phyloP scores from a whole-genome alignment of 2,797 vertebrate genomes.

The Spea hammondii region DNA sequence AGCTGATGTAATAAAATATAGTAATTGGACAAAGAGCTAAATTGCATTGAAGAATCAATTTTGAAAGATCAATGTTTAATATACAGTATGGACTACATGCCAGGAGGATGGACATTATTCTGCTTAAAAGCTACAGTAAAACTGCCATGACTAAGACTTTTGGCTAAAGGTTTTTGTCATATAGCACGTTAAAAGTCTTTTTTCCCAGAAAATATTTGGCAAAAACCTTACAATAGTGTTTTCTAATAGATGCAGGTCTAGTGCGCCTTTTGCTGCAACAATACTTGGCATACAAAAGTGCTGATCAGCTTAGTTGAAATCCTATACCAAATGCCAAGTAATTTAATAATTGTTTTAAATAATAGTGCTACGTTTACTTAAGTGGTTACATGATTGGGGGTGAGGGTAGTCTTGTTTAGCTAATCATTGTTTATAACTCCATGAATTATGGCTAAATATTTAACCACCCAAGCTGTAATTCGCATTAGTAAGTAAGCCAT shows the following conservation, averaged over 20 bases:
- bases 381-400: too few species aligned
- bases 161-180: slow-evolving; percentile 28
- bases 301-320: slow-evolving; percentile 23
- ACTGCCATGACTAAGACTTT: slow-evolving; percentile 46
- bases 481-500: too few species aligned
- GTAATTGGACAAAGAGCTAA: slow-evolving; percentile 38
- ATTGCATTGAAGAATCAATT: slow-evolving; percentile 40
- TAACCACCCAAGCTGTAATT: too few species aligned
- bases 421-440: too few species aligned
- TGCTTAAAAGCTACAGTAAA: slow-evolving; percentile 49
- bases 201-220: slow-evolving; percentile 34
- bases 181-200: slow-evolving; percentile 39
- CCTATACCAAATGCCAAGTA: background rate
- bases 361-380: too few species aligned
- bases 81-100: slow-evolving; percentile 39
- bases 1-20: slow-evolving; percentile 28
- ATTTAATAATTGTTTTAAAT: too few species aligned
- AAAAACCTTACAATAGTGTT: slow-evolving; percentile 2
- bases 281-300: slow-evolving; percentile 35
- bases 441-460: too few species aligned
- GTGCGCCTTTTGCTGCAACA: slow-evolving; percentile 23
- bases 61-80: slow-evolving; percentile 41
- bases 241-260: slow-evolving; percentile 30
- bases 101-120: slow-evolving; percentile 35
- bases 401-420: too few species aligned